Percentiles rank a stretch among this genome's conserved stretches.
phyloP scores from a whole-genome alignment of 2,113 vertebrate genomes.

The Apodemus sylvaticus region DNA sequence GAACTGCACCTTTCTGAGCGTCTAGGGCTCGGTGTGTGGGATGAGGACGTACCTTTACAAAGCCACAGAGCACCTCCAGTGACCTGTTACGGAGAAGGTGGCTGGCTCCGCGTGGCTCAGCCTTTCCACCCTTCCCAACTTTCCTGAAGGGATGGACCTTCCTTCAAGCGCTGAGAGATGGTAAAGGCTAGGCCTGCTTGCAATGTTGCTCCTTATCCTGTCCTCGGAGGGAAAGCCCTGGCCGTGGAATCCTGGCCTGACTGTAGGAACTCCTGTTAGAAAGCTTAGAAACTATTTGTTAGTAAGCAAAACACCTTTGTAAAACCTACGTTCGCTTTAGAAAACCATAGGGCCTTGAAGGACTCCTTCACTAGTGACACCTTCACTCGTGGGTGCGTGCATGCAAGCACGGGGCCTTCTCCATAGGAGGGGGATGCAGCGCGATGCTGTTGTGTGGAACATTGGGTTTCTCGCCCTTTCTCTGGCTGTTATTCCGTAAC shows the following conservation, averaged over 20 bases:
- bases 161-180: neutral
- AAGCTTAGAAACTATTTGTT: slow-evolving; percentile 47
- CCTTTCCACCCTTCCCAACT: neutral
- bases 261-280: neutral
- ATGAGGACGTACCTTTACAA: neutral
- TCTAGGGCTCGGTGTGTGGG: neutral
- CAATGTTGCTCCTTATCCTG: neutral
- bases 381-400: neutral
- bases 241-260: neutral
- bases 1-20: neutral
- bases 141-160: slow-evolving; percentile 1
- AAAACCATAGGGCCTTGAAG: neutral
- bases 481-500: no score
- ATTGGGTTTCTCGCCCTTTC: no score
- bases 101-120: neutral
- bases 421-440: no score
- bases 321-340: slow-evolving; percentile 59
- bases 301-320: slow-evolving; percentile 40
- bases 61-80: neutral
- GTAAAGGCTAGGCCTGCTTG: neutral
- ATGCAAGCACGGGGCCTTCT: neutral
- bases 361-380: neutral
- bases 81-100: slow-evolving; percentile 4
- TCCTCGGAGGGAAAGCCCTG: neutral
- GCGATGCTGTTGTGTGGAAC: no score